Conservation (phyloP, 2,797 vertebrate species). For the Sibirionetta formosa region DNA sequence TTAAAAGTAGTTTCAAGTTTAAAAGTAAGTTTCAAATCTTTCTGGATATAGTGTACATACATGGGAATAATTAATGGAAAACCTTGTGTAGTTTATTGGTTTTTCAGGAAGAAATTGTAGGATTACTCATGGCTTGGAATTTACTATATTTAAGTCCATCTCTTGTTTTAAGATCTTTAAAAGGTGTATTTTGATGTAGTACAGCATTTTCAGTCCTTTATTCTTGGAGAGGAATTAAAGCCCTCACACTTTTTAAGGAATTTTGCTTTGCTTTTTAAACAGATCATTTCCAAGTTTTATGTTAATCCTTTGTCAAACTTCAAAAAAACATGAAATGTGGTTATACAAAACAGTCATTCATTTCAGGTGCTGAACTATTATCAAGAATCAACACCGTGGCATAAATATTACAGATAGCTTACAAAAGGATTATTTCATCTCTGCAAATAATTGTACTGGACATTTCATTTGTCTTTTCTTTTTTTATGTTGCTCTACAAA, state of each 20-base stretch:
- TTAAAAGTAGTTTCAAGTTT: no score
- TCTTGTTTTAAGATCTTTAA: not conserved
- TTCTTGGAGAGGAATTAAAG: not conserved
- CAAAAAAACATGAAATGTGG: not conserved
- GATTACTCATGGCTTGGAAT: not conserved
- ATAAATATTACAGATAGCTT: not conserved
- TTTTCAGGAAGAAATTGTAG: not conserved
- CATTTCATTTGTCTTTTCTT: not conserved
- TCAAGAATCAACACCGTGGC: not conserved
- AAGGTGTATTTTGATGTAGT: not conserved
- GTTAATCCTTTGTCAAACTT: not conserved
- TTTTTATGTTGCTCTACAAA: not conserved
- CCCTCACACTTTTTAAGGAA: not conserved
- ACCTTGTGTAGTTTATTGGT: not conserved
- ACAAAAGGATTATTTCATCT: not conserved
- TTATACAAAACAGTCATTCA: not conserved
- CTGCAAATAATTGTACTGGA: not conserved
- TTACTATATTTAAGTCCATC: not conserved
- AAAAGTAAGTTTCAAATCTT: not conserved
- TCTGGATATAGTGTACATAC: not conserved
- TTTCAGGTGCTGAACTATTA: not conserved
- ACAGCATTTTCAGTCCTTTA: not conserved
- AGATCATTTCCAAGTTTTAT: not conserved
- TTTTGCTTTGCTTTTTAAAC: not conserved
- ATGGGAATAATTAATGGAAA: not conserved